These are phyloP conservation scores for Thyatira batis DNA, from an alignment of 2,888 invertebrate genomes.

Conservation along the genomic window DNA sequence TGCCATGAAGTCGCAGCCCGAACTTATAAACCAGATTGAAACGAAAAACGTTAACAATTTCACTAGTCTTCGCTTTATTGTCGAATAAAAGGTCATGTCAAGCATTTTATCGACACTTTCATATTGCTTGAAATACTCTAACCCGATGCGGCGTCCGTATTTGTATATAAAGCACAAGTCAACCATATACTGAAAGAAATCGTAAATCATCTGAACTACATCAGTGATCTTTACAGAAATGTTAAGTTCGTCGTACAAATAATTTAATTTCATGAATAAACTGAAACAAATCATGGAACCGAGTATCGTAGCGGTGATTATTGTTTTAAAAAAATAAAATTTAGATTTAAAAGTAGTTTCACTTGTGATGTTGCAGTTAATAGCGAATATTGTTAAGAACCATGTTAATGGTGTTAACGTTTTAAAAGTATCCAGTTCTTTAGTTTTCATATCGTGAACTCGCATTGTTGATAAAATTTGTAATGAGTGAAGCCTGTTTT, in stretches of 20 bases:
- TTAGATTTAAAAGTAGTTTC: constrained; percentile 11
- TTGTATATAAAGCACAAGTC: constrained; percentile 58
- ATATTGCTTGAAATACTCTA: constrained; percentile 57
- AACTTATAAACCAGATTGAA: constrained; percentile 44
- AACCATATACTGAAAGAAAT: constrained; percentile 53
- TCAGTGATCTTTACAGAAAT: constrained; percentile 58
- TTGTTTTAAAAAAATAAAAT: constrained; percentile 20
- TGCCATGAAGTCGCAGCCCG: constrained; percentile 45
- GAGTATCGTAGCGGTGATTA: constrained; percentile 27
- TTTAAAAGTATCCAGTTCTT: constrained; percentile 19
- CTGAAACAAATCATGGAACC: constrained; percentile 36
- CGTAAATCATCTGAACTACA: constrained; percentile 50
- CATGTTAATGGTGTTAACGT: constrained; percentile 41
- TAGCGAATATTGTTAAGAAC: constrained; percentile 49
- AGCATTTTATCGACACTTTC: constrained; percentile 52
- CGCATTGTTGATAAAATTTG: too few species aligned
- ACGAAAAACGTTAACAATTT: constrained; percentile 38
- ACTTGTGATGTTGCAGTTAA: constrained; percentile 35
- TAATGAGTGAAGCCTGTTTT: background rate
- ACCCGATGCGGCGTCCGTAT: constrained; percentile 49
- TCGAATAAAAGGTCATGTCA: constrained; percentile 33
- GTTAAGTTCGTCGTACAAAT: constrained; percentile 34
- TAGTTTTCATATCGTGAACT: constrained; percentile 17
- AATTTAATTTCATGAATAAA: constrained; percentile 48
- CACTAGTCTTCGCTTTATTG: constrained; percentile 38